Evolutionary conservation across 2,113 vertebrate genomes (phyloP).

Genomic region (Sapajus apella): DNA sequence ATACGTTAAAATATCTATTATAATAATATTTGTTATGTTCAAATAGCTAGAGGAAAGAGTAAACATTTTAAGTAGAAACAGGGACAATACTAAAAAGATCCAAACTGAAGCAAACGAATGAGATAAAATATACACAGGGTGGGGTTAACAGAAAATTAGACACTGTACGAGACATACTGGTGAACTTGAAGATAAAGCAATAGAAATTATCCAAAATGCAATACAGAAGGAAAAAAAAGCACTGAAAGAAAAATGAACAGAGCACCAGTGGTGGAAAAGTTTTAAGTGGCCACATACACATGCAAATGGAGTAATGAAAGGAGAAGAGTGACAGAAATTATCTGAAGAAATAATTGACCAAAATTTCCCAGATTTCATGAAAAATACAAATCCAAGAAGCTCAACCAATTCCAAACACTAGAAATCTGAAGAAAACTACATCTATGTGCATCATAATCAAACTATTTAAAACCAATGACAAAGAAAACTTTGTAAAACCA

Average conservation of each 20-base stretch:
- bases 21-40: not conserved
- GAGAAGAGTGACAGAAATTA: too few species aligned
- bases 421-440: too few species aligned
- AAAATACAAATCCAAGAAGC: too few species aligned
- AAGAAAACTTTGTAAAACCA: too few species aligned
- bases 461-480: too few species aligned
- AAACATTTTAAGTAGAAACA: not conserved
- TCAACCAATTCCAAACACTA: too few species aligned
- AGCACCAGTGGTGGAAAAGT: not conserved
- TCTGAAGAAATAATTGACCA: too few species aligned
- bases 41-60: not conserved
- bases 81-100: not conserved
- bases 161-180: not conserved
- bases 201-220: not conserved
- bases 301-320: too few species aligned
- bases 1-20: not conserved
- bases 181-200: not conserved
- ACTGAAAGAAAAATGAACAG: not conserved
- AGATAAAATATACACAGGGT: not conserved
- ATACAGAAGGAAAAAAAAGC: not conserved
- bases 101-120: not conserved
- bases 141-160: not conserved
- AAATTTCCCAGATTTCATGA: too few species aligned
- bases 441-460: too few species aligned
- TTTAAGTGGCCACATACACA: too few species aligned